Conservation (phyloP, 2,113 vertebrate genomes). For the Eira barbara region DNA sequence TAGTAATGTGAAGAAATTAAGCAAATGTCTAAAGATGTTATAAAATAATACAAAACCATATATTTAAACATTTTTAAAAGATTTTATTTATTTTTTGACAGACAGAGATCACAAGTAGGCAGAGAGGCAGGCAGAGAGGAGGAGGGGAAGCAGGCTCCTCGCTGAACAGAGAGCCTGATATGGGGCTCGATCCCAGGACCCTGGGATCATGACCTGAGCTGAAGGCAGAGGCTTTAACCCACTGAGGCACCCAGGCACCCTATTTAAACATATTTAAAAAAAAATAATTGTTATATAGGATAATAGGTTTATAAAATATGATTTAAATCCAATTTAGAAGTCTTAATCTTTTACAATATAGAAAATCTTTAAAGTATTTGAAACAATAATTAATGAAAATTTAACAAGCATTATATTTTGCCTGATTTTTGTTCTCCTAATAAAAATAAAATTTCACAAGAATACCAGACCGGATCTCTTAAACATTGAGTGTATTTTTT, state of each 20-base stretch:
- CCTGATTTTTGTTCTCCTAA: not conserved
- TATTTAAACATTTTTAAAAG: not conserved
- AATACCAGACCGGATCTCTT: not conserved
- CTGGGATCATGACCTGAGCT: too few species aligned
- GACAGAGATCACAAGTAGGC: too few species aligned
- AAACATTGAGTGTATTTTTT: accelerated
- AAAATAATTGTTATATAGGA: not conserved
- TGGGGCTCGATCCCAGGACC: too few species aligned
- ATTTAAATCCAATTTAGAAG: not conserved
- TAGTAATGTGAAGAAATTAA: not conserved
- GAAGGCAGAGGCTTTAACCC: too few species aligned
- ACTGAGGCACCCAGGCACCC: too few species aligned
- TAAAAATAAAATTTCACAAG: not conserved
- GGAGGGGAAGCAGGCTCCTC: too few species aligned
- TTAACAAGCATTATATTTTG: not conserved
- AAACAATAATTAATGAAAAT: conserved; percentile 31
- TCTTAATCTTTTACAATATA: not conserved
- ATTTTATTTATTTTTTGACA: too few species aligned
- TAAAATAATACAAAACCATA: not conserved
- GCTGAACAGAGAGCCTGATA: too few species aligned
- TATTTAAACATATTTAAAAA: too few species aligned
- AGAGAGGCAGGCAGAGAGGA: too few species aligned
- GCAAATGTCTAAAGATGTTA: not conserved
- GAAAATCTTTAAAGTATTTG: not conserved
- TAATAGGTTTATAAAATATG: not conserved